A percentile compares a stretch with the other conserved stretches of the same genome.
Evolutionary conservation across 2,888 invertebrate genomes (phyloP).

Genomic region (Cotesia congregata): DNA sequence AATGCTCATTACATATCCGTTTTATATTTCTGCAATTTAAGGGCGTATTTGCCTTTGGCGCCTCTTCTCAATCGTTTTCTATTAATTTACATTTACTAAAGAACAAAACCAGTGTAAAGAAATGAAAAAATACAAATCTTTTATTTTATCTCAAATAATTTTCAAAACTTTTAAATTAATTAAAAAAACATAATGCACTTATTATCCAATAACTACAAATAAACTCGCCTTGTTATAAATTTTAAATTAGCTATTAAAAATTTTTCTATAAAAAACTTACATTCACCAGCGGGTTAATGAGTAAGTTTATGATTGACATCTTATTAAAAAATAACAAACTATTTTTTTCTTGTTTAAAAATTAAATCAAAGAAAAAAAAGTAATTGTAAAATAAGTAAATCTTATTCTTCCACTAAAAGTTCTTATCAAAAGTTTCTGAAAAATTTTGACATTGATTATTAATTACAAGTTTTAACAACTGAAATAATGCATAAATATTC

Average conservation of each 20-base stretch:
- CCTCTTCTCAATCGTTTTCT: not conserved
- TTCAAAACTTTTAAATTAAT: not conserved
- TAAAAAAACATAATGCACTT: not conserved
- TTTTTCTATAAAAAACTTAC: not conserved
- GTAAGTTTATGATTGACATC: not conserved
- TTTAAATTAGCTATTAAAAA: not conserved
- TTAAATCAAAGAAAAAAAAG: too few relatives aligned
- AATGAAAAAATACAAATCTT: not conserved
- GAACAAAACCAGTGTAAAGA: not conserved
- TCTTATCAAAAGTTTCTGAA: too few relatives aligned
- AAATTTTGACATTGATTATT: too few relatives aligned
- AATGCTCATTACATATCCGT: conserved; percentile 17
- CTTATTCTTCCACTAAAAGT: too few relatives aligned
- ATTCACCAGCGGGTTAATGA: not conserved
- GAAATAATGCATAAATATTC: too few relatives aligned
- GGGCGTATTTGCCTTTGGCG: not conserved
- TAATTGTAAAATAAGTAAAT: too few relatives aligned
- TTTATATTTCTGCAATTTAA: not conserved
- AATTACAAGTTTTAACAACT: too few relatives aligned
- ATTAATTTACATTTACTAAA: not conserved
- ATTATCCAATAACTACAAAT: not conserved
- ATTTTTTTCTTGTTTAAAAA: not conserved
- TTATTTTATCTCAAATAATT: not conserved
- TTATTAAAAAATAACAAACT: not conserved
- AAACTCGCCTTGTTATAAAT: conserved; percentile 6